phyloP scores from a whole-genome alignment of 2,797 vertebrate species.

The Discoglossus pictus region DNA sequence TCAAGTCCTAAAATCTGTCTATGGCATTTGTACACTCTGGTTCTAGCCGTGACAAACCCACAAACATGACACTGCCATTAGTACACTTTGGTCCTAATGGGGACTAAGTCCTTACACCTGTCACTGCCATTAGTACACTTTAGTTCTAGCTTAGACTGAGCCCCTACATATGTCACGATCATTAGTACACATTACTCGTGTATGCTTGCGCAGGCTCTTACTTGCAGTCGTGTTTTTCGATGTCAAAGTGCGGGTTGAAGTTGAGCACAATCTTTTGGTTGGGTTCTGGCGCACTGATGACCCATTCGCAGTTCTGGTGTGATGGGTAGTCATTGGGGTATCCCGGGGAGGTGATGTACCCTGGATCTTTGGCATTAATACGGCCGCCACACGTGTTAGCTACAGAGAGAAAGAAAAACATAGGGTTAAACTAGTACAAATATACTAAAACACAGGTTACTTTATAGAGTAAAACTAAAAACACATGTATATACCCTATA shows the following conservation, averaged over 20 bases:
- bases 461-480: conserved; percentile 1
- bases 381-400: conserved; percentile 81
- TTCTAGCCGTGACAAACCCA: background rate
- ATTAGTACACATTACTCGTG: background rate
- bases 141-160: too few relatives aligned
- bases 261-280: conserved; percentile 97
- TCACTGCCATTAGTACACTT: too few relatives aligned
- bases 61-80: too few relatives aligned
- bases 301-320: conserved; percentile 94
- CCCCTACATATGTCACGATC: background rate
- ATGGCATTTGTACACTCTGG: too few relatives aligned
- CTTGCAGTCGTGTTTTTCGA: conserved; percentile 98
- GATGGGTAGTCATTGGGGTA: conserved; percentile 97
- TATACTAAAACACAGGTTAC: background rate
- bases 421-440: background rate
- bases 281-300: conserved; percentile 88
- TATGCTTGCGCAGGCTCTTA: conserved; percentile 66
- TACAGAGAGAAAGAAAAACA: conserved; percentile 59
- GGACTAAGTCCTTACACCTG: too few relatives aligned
- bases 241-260: conserved; percentile 98
- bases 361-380: conserved; percentile 89
- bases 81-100: too few relatives aligned
- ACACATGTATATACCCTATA: background rate
- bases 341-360: conserved; percentile 96
- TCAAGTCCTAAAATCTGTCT: too few relatives aligned